Conservation (phyloP, 2,113 vertebrate species). For the Emydura subglobosa region DNA sequence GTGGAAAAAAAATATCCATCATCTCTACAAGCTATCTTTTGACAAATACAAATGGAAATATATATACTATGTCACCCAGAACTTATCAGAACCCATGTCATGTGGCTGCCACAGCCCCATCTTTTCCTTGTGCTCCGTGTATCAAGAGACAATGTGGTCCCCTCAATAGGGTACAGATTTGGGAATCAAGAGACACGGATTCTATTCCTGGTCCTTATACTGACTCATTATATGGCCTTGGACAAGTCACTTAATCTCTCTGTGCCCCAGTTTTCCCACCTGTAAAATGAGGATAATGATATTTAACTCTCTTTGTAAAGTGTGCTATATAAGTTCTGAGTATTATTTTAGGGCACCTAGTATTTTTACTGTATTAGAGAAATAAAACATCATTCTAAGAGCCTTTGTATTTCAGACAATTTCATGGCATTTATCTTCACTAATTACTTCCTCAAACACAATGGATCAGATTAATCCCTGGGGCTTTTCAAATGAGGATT, state of each 20-base stretch:
- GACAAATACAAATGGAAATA: background rate
- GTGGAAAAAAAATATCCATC: background rate
- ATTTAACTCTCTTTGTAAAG: no score
- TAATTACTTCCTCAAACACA: background rate
- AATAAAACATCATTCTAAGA: background rate
- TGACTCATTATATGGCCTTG: no score
- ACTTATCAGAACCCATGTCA: background rate
- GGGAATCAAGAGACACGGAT: no score
- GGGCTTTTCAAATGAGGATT: background rate
- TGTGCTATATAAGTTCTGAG: no score
- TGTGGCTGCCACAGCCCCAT: background rate
- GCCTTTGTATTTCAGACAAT: background rate
- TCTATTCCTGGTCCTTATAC: no score
- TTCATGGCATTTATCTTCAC: background rate
- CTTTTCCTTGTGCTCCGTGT: background rate
- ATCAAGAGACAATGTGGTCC: no score
- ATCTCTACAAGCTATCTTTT: background rate
- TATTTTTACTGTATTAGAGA: background rate
- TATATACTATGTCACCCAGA: no score
- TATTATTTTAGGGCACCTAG: background rate
- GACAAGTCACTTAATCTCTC: no score
- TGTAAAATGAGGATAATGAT: no score
- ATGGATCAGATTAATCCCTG: background rate
- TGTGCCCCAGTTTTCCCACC: no score
- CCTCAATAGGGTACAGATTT: no score